A percentile compares a stretch with the other conserved stretches of the same genome.
These are phyloP conservation scores for Coremacera marginata DNA, from an alignment of 2,888 invertebrate genomes.

Conservation along the genomic window DNA sequence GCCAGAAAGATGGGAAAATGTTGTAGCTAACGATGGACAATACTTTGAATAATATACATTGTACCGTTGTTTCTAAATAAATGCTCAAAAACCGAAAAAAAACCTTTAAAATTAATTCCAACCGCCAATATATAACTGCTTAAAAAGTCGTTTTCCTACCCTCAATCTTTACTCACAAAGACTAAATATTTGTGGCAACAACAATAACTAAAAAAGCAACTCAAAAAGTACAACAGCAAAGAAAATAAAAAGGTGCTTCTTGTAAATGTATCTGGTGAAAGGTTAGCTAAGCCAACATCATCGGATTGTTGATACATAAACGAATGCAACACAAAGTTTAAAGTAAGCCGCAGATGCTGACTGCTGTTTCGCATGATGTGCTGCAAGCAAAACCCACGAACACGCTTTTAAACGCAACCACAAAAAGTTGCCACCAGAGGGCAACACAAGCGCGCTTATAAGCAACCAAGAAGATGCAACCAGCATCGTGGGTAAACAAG, in stretches of 20 bases:
- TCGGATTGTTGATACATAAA: background rate
- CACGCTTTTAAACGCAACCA: background rate
- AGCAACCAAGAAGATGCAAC: background rate
- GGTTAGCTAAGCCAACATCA: background rate
- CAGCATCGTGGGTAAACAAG: background rate
- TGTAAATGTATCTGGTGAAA: slow-evolving; percentile 1
- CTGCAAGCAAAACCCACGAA: background rate
- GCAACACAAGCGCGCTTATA: slow-evolving; percentile 4
- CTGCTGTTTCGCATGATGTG: slow-evolving; percentile 13
- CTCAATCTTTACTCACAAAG: background rate
- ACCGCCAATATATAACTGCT: too few relatives aligned
- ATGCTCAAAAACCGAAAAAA: too few relatives aligned
- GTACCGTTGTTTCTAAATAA: too few relatives aligned
- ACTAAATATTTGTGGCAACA: background rate
- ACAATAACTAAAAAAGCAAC: too few relatives aligned
- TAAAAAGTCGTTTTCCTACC: background rate
- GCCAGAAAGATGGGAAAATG: too few relatives aligned
- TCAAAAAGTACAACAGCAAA: background rate
- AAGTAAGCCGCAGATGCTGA: background rate
- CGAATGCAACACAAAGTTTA: slow-evolving; percentile 14
- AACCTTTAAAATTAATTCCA: too few relatives aligned
- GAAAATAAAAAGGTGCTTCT: background rate
- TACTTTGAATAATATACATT: too few relatives aligned
- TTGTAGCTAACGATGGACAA: too few relatives aligned
- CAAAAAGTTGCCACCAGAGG: slow-evolving; percentile 21